Conservation (phyloP, 2,113 vertebrate species). For the Chlamydotis undulata region DNA sequence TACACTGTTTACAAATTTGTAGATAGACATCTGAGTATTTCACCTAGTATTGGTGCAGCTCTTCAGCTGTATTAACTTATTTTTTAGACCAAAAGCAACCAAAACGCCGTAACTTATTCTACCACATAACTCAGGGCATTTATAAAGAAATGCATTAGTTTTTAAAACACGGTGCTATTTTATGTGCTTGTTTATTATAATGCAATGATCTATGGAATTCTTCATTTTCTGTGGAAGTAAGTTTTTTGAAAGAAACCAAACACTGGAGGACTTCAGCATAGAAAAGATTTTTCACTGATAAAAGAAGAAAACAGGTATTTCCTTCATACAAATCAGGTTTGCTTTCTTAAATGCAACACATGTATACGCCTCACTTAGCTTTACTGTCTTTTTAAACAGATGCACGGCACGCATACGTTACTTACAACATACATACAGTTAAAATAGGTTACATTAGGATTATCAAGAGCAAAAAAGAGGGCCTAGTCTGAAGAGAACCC, state of each 20-base stretch:
- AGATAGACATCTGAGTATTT: neutral
- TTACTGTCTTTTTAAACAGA: neutral
- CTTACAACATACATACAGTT: neutral
- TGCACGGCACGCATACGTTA: neutral
- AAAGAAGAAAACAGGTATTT: neutral
- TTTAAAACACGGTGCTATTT: neutral
- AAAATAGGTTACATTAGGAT: neutral
- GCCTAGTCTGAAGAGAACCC: neutral
- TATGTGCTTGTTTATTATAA: neutral
- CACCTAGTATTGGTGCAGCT: neutral
- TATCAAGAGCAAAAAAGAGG: neutral
- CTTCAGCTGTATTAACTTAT: neutral
- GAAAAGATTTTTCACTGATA: neutral
- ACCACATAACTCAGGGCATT: neutral
- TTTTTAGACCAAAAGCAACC: neutral
- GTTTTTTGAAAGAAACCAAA: neutral
- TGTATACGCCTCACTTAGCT: neutral
- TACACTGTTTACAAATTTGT: neutral
- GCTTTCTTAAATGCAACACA: neutral
- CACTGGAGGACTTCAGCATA: neutral
- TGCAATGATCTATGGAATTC: neutral
- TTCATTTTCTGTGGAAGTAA: neutral
- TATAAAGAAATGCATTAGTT: neutral
- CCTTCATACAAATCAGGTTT: neutral
- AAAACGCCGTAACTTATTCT: neutral